Base-by-base conservation (phyloP, 2,113 vertebrate species). In the Lathamus discolor region DNA sequence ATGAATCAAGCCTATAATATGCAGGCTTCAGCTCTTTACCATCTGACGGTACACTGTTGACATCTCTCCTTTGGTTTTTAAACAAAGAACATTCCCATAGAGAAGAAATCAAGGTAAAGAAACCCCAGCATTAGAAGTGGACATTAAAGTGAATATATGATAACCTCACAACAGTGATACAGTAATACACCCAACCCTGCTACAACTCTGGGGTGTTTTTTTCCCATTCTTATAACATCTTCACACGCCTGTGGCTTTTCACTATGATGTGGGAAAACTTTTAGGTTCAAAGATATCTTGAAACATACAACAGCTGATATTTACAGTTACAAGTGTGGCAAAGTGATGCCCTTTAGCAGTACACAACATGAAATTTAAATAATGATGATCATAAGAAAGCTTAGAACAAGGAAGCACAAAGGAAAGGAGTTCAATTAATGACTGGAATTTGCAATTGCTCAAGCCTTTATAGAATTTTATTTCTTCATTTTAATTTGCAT, bases 1-100 rank as follows among this genome's bases (percentile, higher is more conserved):
- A 93, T 96, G 80, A 95, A 76, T 95, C 86, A 95, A 83, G 43
- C 13, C 19, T 78, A 37, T 86, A 95, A 92, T 82, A 88, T 84
- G 92, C 76, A 95, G 48, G 66, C 68, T 94, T 93, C 80, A 88
- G 76, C 57, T 94, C 51, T 94, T 95, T 78, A 57, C 27, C 55
- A 48, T 59, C 72, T 88, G 79, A 86, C 83, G 75, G 63, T 61
- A 80, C 28, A 46, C 8, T 68, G 35, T 11, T 88, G 54, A 78
- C 4, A 1, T 74, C 55, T 90, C 37, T 70, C 43, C 41, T 77
- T 74, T 64, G 51, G 6, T 77, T 88, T 93, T 86, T 73, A 92
- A 93, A 64, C 17, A 55, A 31, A 69, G 39, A 79, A 69, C 41
- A 44, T 28, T 86, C 52, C 63, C 28, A 17, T 51, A 44, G 2